Percentiles rank a stretch among this genome's conserved stretches.
Evolutionary conservation across 2,888 invertebrate species (phyloP).

Genomic region (Tipula unca): DNA sequence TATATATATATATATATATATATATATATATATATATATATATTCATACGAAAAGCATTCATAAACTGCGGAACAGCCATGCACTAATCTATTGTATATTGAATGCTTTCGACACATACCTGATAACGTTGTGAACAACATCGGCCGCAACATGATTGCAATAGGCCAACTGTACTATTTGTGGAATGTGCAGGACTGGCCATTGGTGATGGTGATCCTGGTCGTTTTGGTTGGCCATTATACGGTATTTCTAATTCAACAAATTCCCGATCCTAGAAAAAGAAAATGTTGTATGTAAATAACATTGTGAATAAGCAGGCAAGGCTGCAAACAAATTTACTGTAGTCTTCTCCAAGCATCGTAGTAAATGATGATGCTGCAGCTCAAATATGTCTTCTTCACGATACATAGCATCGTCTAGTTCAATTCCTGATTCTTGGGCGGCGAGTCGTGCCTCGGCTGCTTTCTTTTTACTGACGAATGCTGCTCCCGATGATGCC

Average conservation of each 20-base stretch:
- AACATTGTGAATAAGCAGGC: no score
- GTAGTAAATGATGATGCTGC: constrained; percentile 95
- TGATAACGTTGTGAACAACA: constrained; percentile 85
- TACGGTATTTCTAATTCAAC: constrained; percentile 91
- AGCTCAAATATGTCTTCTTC: constrained; percentile 98
- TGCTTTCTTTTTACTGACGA: constrained; percentile 97
- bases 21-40: not conserved
- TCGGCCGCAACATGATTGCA: constrained; percentile 75
- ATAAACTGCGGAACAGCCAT: not conserved
- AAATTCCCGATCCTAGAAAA: constrained; percentile 83
- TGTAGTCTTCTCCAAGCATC: constrained; percentile 97
- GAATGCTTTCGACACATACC: constrained; percentile 44
- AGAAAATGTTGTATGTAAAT: no score
- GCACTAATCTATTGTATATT: not conserved
- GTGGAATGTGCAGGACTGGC: constrained; percentile 82
- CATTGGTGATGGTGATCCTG: constrained; percentile 79
- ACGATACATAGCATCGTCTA: constrained; percentile 71
- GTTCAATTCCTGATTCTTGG: constrained; percentile 83
- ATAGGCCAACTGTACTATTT: constrained; percentile 56
- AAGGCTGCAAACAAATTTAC: constrained; percentile 45
- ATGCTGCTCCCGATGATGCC: constrained; percentile 96
- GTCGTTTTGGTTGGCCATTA: constrained; percentile 88
- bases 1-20: not conserved
- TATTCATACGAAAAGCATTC: not conserved
- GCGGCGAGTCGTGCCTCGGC: constrained; percentile 92